Conservation (phyloP, 2,888 invertebrate species). For the Noctua comes region DNA sequence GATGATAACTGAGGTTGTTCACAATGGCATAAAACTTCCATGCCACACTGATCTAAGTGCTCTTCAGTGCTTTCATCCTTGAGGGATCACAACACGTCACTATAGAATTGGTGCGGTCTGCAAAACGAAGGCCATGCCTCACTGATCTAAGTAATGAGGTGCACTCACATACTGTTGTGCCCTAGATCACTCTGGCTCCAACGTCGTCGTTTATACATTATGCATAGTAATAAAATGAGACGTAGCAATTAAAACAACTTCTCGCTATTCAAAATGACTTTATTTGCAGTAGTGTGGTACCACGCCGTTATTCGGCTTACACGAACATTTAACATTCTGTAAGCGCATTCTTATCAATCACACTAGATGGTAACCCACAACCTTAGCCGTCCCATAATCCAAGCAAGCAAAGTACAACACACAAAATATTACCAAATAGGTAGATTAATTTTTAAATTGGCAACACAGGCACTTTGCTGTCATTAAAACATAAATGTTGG, state of each 20-base stretch:
- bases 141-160: no score
- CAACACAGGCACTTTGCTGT: conserved; percentile 53
- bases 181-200: no score
- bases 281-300: conserved; percentile 79
- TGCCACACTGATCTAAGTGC: no score
- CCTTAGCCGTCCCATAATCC: conserved; percentile 46
- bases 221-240: no score
- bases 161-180: no score
- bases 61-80: no score
- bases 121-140: no score
- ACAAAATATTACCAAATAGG: conserved; percentile 60
- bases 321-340: conserved; percentile 28
- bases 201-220: background rate
- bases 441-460: conserved; percentile 48
- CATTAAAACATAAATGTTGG: conserved; percentile 45
- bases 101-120: no score
- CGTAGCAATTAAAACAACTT: conserved; percentile 59
- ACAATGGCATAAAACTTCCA: no score
- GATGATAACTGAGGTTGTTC: no score
- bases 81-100: no score
- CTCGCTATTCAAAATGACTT: conserved; percentile 78
- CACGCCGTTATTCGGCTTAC: conserved; percentile 55
- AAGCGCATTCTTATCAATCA: conserved; percentile 21
- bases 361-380: conserved; percentile 37
- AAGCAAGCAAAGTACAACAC: conserved; percentile 67